phyloP scores from a whole-genome alignment of 2,888 invertebrate genomes.

The Drosophila bunnanda region DNA sequence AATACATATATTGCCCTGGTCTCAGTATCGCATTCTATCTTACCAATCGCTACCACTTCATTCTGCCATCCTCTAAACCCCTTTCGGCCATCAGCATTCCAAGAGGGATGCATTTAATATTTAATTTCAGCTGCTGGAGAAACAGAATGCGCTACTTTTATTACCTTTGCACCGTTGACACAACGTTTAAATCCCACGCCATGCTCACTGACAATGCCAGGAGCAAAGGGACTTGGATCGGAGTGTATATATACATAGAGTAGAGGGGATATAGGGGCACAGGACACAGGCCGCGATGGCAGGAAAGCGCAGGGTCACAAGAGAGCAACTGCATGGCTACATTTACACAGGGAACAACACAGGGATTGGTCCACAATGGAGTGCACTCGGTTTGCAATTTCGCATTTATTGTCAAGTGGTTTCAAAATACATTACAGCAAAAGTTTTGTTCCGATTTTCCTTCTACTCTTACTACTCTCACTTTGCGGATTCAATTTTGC shows the following conservation, averaged over 20 bases:
- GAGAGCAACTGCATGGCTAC: slow-evolving; percentile 48
- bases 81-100: slow-evolving; percentile 35
- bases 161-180: slow-evolving; percentile 75
- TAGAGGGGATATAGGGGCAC: slow-evolving; percentile 4
- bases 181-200: slow-evolving; percentile 65
- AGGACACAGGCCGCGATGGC: neutral
- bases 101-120: slow-evolving; percentile 71
- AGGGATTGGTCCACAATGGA: slow-evolving; percentile 32
- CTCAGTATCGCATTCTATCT: slow-evolving; percentile 28
- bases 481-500: neutral
- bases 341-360: slow-evolving; percentile 44
- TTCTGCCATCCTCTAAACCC: slow-evolving; percentile 23
- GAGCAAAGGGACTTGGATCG: slow-evolving; percentile 38
- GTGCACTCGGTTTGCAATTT: slow-evolving; percentile 64
- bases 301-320: slow-evolving; percentile 15
- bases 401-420: slow-evolving; percentile 74
- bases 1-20: slow-evolving; percentile 23
- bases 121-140: slow-evolving; percentile 60
- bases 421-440: slow-evolving; percentile 63
- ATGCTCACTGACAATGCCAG: slow-evolving; percentile 62
- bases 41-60: slow-evolving; percentile 16
- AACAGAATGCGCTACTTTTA: slow-evolving; percentile 67
- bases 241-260: slow-evolving; percentile 18
- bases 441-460: slow-evolving; percentile 40
- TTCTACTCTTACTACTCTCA: slow-evolving; percentile 3